Evolutionary conservation across 2,888 invertebrate species (phyloP).

Genomic region (Sinodicranocentrus sp.): DNA sequence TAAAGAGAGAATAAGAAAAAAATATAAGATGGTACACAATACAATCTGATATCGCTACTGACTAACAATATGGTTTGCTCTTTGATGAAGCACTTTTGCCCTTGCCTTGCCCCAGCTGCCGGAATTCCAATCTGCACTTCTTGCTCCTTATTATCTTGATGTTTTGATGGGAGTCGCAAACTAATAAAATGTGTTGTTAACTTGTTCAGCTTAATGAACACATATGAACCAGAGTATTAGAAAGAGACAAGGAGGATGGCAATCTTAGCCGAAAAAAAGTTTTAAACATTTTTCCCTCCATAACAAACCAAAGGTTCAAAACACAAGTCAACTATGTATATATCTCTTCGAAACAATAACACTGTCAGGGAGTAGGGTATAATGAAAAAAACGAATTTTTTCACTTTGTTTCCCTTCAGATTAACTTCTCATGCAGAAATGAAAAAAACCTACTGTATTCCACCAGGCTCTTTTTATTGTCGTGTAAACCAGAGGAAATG

Average conservation of each 20-base stretch:
- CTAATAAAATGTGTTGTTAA: slow-evolving; percentile 48
- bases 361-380: neutral
- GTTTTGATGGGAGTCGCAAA: slow-evolving; percentile 35
- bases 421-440: no score
- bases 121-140: slow-evolving; percentile 35
- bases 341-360: no score
- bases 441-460: neutral
- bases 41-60: slow-evolving; percentile 4
- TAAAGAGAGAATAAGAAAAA: no score
- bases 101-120: slow-evolving; percentile 28
- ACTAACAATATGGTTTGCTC: slow-evolving; percentile 9
- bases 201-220: slow-evolving; percentile 37
- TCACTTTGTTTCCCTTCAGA: neutral
- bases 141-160: slow-evolving; percentile 17
- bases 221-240: neutral
- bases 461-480: neutral
- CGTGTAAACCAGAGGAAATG: neutral
- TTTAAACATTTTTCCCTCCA: no score
- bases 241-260: no score
- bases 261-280: no score
- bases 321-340: no score
- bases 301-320: no score
- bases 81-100: neutral
- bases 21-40: no score
- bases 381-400: neutral